Conservation (phyloP, 2,888 invertebrate species). For the Oligia strigilis region DNA sequence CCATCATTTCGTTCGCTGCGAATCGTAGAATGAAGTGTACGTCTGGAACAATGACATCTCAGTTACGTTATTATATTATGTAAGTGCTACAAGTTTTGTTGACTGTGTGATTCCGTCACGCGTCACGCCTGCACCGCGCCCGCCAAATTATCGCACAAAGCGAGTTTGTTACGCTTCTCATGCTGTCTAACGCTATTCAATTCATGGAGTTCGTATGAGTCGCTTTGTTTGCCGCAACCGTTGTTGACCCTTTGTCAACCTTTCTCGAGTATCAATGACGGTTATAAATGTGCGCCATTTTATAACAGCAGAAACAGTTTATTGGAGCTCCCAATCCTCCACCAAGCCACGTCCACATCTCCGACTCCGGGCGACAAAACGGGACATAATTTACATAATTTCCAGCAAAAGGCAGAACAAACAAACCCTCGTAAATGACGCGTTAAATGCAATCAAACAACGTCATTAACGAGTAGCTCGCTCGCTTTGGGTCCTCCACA, state of each 20-base stretch:
- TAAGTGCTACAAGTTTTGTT: not conserved
- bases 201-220: conserved; percentile 66
- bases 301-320: conserved; percentile 48
- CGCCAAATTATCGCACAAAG: conserved; percentile 75
- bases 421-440: conserved; percentile 86
- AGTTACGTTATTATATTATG: not conserved
- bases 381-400: conserved; percentile 83
- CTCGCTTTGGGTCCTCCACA: conserved; percentile 73
- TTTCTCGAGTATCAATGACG: conserved; percentile 77
- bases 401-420: conserved; percentile 79
- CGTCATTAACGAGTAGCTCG: conserved; percentile 83
- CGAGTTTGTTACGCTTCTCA: conserved; percentile 68
- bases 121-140: conserved; percentile 69
- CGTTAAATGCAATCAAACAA: conserved; percentile 86
- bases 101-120: not conserved
- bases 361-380: conserved; percentile 60
- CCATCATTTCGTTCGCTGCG: not conserved
- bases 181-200: conserved; percentile 69
- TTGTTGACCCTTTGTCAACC: conserved; percentile 68
- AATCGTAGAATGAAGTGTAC: not conserved
- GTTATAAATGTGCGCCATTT: conserved; percentile 58
- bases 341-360: conserved; percentile 17
- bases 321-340: conserved; percentile 30
- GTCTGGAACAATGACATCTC: not conserved
- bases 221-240: conserved; percentile 66